Evolutionary conservation across 2,888 invertebrate species (phyloP).

Genomic region (Tenthredo notha): DNA sequence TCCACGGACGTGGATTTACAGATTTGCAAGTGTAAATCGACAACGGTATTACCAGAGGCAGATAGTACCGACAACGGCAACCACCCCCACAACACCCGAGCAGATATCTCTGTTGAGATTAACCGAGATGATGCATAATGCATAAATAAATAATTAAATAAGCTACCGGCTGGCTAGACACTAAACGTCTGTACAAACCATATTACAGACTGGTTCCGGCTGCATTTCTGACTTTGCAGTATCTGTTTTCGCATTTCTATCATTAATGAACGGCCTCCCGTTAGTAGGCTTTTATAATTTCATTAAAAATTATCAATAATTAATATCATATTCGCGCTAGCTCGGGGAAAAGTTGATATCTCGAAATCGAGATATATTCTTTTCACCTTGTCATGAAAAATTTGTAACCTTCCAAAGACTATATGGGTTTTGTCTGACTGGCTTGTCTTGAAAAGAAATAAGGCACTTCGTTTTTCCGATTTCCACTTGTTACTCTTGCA

Average conservation of each 20-base stretch:
- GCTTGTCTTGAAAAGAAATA: background rate
- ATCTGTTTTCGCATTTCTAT: background rate
- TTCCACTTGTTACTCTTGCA: background rate
- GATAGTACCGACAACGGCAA: background rate
- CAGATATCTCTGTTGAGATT: background rate
- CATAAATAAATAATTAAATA: slow-evolving; percentile 41
- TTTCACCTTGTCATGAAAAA: background rate
- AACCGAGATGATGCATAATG: slow-evolving; percentile 20
- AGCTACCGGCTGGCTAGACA: slow-evolving; percentile 26
- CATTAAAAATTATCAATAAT: background rate
- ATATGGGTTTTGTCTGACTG: background rate
- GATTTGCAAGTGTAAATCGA: slow-evolving; percentile 28
- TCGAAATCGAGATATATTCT: background rate
- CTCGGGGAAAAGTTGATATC: background rate
- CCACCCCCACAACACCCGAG: background rate
- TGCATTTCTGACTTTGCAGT: background rate
- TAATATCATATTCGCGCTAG: background rate
- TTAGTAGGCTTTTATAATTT: background rate
- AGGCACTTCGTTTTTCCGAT: background rate
- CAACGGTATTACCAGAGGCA: background rate
- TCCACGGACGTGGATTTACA: background rate
- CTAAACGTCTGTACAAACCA: slow-evolving; percentile 6
- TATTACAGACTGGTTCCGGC: background rate
- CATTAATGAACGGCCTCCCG: background rate
- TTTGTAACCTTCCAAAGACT: background rate